A percentile compares a stretch with the other conserved stretches of the same genome.
These are phyloP conservation scores for Pandemis corylana DNA, from an alignment of 2,888 invertebrate species.

Conservation along the genomic window DNA sequence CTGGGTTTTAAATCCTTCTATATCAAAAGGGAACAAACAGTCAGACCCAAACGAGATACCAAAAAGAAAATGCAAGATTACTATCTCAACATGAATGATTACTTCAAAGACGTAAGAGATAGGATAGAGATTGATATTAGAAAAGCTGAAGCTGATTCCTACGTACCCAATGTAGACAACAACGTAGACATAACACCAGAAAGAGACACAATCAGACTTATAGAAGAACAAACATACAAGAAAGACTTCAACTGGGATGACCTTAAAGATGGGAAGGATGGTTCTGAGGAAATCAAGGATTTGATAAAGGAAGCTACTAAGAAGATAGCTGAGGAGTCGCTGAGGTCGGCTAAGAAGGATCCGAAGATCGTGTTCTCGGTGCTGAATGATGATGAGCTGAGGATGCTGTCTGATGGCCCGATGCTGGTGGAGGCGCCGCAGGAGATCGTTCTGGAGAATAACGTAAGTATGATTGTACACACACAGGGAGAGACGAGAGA, in stretches of 20 bases:
- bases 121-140: conserved; percentile 52
- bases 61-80: conserved; percentile 45
- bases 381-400: conserved; percentile 64
- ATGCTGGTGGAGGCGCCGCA: conserved; percentile 58
- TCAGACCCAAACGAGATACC: conserved; percentile 51
- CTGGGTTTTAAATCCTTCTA: conserved; percentile 88
- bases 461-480: conserved; percentile 58
- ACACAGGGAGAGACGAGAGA: too few relatives aligned
- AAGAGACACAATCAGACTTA: background rate
- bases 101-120: conserved; percentile 52
- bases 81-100: conserved; percentile 52
- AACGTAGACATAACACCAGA: background rate
- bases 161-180: background rate
- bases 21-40: conserved; percentile 56
- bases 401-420: conserved; percentile 71
- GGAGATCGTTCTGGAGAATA: conserved; percentile 69
- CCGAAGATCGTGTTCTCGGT: conserved; percentile 51
- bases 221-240: background rate
- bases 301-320: conserved; percentile 48
- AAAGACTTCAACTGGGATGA: conserved; percentile 50
- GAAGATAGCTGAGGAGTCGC: conserved; percentile 36
- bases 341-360: conserved; percentile 39
- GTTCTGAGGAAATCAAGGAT: conserved; percentile 50
- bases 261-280: conserved; percentile 44
- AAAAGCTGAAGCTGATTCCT: conserved; percentile 47